A percentile compares a stretch with the other conserved stretches of the same genome.
These are phyloP conservation scores for Gymnocheta viridis DNA, from an alignment of 2,888 invertebrate species.

Conservation along the genomic window DNA sequence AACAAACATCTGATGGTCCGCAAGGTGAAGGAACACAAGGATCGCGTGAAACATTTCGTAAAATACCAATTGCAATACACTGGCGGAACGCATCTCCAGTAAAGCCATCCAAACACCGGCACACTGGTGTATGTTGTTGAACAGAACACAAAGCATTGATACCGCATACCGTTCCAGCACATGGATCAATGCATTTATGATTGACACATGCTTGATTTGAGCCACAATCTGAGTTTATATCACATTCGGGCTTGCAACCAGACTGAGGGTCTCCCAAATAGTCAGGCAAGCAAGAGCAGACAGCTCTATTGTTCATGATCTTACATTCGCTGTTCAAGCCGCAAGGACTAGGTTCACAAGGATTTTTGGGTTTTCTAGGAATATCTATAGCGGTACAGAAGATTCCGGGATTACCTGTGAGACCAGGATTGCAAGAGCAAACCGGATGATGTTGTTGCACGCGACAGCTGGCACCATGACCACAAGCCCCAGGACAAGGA, in stretches of 20 bases:
- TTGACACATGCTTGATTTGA: conserved; percentile 89
- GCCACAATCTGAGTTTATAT: conserved; percentile 91
- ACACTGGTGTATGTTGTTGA: conserved; percentile 91
- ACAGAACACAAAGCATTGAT: conserved; percentile 90
- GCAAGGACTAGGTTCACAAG: conserved; percentile 89
- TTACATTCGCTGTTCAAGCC: conserved; percentile 91
- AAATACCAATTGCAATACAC: conserved; percentile 84
- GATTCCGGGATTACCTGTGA: conserved; percentile 90
- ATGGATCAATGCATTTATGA: conserved; percentile 89
- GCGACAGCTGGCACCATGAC: conserved; percentile 87
- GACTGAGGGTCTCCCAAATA: conserved; percentile 90
- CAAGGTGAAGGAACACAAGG: conserved; percentile 92
- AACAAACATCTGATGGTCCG: conserved; percentile 86
- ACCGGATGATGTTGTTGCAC: conserved; percentile 91
- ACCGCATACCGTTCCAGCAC: conserved; percentile 89
- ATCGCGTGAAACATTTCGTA: conserved; percentile 85
- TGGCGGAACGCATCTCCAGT: conserved; percentile 91
- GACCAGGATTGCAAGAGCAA: conserved; percentile 88
- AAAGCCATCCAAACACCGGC: conserved; percentile 89
- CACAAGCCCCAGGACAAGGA: conserved; percentile 92
- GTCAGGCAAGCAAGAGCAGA: conserved; percentile 89
- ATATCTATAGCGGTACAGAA: conserved; percentile 86
- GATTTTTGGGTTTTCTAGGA: conserved; percentile 84
- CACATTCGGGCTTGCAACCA: conserved; percentile 90
- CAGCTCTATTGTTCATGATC: conserved; percentile 86